Evolutionary conservation across 2,888 invertebrate genomes (phyloP), one percentile per base, ranked within the genome.

Genomic region (Neoscelio sp.): DNA sequence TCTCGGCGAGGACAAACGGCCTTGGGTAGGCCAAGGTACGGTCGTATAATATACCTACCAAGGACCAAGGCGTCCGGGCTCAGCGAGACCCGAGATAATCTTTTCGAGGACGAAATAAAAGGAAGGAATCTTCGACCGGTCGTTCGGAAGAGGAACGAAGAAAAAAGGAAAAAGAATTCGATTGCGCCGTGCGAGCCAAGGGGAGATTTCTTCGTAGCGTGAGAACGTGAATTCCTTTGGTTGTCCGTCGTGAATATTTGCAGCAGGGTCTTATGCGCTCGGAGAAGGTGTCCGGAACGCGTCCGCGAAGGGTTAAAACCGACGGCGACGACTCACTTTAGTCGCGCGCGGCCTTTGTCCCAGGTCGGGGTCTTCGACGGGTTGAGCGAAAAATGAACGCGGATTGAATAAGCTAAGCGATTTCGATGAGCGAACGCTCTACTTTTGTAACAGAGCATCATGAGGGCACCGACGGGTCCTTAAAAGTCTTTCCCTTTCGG

Each of bases 171-270:
- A 75, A 68, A 60, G 64, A 70, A 77, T 77, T 62, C 62, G 78
- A 62, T 73, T 60, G 62, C 62, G 42, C 10, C 62, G 78, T 56
- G 78, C 71, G 62, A 42, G 50, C 64, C 64, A 58, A 60, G 54
- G 68, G 78, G 74, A 64, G 80, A 77, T 78, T 76, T 80, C 73
- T 73, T 74, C 56, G 42, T 80, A 83, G 84, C 87, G 88, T 88
- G 87, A 87, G 87, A 87, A 88, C 84, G 82, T 80, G 82, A 74
- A 82, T 82, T 84, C 85, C 83, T 84, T 83, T 83, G 84, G 85
- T 86, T 86, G 85, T 85, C 81, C 76, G 78, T 65, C 79, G 76
- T 82, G 84, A 86, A 85, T 83, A 82, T 70, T 78, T 70, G 67
- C 82, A 87, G 42, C 85, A 88, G 88, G 87, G 76, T 80, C 77